A percentile compares a stretch with the other conserved stretches of the same genome.
These are phyloP conservation scores for Apamea epomidion DNA, from an alignment of 2,888 invertebrate genomes.

Conservation along the genomic window DNA sequence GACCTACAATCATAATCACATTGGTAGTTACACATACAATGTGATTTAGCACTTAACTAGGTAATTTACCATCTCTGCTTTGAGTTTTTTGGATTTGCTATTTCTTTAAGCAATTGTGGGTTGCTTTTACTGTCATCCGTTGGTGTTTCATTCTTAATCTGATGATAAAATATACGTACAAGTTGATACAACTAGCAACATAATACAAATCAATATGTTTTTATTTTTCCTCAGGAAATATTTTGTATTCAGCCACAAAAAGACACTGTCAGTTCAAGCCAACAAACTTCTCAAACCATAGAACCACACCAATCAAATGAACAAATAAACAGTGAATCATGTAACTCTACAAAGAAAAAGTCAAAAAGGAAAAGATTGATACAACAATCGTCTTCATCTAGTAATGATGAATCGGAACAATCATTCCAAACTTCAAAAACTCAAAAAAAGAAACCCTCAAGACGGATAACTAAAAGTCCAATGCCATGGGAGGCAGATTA, in stretches of 20 bases:
- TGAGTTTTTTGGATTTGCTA: background rate
- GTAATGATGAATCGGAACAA: constrained; percentile 48
- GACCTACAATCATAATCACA: background rate
- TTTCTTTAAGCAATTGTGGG: background rate
- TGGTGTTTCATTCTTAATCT: background rate
- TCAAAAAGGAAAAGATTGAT: constrained; percentile 32
- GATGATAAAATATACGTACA: background rate
- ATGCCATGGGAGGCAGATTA: constrained; percentile 69
- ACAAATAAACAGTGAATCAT: background rate
- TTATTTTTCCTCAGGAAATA: constrained; percentile 40
- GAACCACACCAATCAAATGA: constrained; percentile 13
- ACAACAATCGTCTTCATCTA: constrained; percentile 38
- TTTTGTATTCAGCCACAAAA: constrained; percentile 61
- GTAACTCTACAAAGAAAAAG: constrained; percentile 21
- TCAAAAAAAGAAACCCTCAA: constrained; percentile 26
- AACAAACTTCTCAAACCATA: constrained; percentile 41
- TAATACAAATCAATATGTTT: background rate
- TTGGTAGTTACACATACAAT: background rate
- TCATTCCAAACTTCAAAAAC: constrained; percentile 17
- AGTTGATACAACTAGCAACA: background rate
- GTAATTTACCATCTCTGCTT: background rate
- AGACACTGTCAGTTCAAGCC: constrained; percentile 70
- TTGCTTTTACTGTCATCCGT: background rate
- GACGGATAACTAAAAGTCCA: constrained; percentile 10
- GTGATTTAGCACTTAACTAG: background rate